These are phyloP conservation scores for Cairina moschata DNA, from an alignment of 2,113 vertebrate genomes.

Conservation along the genomic window DNA sequence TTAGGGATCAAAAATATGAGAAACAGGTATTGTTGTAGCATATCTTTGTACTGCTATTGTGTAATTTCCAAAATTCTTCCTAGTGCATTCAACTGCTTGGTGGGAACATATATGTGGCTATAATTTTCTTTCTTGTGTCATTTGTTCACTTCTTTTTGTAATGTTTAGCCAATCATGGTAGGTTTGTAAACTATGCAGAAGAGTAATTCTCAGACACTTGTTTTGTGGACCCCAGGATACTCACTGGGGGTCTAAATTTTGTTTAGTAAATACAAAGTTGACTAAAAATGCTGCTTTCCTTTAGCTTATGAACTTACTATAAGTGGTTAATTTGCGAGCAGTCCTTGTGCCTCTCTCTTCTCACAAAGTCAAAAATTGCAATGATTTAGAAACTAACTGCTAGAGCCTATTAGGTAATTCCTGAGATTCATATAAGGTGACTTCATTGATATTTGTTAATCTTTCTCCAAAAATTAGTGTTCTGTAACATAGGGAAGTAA, in stretches of 20 bases:
- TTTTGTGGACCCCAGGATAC: background rate
- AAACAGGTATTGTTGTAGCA: background rate
- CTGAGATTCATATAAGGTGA: background rate
- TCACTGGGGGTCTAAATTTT: background rate
- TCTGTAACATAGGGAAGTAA: background rate
- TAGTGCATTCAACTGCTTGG: background rate
- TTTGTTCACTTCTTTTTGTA: background rate
- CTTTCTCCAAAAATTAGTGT: background rate
- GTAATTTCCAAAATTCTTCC: background rate
- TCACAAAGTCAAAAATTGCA: background rate
- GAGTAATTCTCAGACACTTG: background rate
- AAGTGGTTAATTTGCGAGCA: background rate
- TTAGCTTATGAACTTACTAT: background rate
- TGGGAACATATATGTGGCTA: background rate
- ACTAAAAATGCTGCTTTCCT: background rate
- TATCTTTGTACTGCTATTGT: background rate
- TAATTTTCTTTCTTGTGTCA: background rate
- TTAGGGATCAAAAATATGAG: background rate
- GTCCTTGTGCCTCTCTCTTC: background rate
- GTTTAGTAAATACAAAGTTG: background rate
- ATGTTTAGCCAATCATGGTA: background rate
- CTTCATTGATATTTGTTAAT: background rate
- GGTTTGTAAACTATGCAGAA: background rate
- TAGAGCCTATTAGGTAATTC: background rate
- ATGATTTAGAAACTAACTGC: background rate